Evolutionary conservation across 2,888 invertebrate genomes (phyloP).

Genomic region (Sacculina carcini): DNA sequence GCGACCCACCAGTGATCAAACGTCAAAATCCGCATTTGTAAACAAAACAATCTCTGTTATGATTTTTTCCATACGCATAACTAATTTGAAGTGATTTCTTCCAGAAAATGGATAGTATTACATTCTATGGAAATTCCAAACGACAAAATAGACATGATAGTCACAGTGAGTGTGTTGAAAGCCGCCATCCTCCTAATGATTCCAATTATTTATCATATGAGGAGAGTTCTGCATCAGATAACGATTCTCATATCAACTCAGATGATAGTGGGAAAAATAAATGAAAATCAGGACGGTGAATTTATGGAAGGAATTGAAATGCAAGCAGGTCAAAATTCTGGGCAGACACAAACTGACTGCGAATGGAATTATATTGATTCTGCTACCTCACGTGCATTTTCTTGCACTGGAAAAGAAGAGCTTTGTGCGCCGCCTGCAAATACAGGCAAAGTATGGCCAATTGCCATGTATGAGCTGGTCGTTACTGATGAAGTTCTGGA

Average conservation of each 20-base stretch:
- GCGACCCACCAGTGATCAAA: too few relatives aligned
- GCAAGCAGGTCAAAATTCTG: not conserved
- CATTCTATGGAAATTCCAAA: not conserved
- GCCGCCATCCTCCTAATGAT: not conserved
- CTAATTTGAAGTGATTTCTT: too few relatives aligned
- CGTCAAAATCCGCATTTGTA: too few relatives aligned
- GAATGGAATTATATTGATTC: not conserved
- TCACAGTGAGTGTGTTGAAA: not conserved
- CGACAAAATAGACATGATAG: not conserved
- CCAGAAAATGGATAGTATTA: slow-evolving; percentile 1
- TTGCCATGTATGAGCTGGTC: not conserved
- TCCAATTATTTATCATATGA: not conserved
- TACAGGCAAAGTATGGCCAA: not conserved
- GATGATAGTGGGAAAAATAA: not conserved
- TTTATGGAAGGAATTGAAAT: not conserved
- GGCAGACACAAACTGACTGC: not conserved
- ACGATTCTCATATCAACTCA: not conserved
- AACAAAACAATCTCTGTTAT: too few relatives aligned
- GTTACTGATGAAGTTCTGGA: slow-evolving; percentile 5
- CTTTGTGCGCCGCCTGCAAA: not conserved
- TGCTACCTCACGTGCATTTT: not conserved
- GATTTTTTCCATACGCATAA: too few relatives aligned
- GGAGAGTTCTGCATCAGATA: slow-evolving; percentile 1
- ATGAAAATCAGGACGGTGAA: not conserved
- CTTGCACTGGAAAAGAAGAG: slow-evolving; percentile 2